These are phyloP conservation scores for Pachliopta kotzebuea DNA, from an alignment of 2,888 invertebrate genomes.

Conservation along the genomic window DNA sequence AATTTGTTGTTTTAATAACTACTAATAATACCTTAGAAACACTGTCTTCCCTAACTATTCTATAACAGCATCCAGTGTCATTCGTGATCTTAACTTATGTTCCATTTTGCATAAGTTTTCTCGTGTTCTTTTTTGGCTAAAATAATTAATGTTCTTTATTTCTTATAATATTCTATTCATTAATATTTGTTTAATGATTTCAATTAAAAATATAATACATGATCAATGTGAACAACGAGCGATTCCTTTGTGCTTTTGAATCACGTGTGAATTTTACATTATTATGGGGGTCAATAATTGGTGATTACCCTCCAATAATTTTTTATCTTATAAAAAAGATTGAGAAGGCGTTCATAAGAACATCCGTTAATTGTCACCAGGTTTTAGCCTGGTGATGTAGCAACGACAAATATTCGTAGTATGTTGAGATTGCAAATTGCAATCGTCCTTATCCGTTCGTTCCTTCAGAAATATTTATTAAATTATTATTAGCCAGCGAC, in stretches of 20 bases:
- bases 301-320: conserved; percentile 52
- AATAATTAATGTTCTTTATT: background rate
- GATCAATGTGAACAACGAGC: conserved; percentile 16
- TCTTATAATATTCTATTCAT: conserved; percentile 1
- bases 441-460: conserved; percentile 5
- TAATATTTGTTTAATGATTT: background rate
- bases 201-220: background rate
- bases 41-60: conserved; percentile 28
- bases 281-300: conserved; percentile 76
- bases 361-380: conserved; percentile 21
- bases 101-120: conserved; percentile 23
- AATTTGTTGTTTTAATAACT: conserved; percentile 53
- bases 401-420: conserved; percentile 1
- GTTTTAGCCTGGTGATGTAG: conserved; percentile 15
- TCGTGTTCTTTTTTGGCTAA: conserved; percentile 19
- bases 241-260: conserved; percentile 57
- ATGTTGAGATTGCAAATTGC: conserved; percentile 8
- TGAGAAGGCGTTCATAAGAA: conserved; percentile 27
- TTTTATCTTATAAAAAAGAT: conserved; percentile 35
- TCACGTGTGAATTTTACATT: conserved; percentile 76
- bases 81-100: conserved; percentile 27
- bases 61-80: conserved; percentile 34
- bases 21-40: conserved; percentile 27
- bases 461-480: background rate
- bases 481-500: conserved; percentile 3